phyloP scores from a whole-genome alignment of 2,113 vertebrate species.

The Edolisoma coerulescens region DNA sequence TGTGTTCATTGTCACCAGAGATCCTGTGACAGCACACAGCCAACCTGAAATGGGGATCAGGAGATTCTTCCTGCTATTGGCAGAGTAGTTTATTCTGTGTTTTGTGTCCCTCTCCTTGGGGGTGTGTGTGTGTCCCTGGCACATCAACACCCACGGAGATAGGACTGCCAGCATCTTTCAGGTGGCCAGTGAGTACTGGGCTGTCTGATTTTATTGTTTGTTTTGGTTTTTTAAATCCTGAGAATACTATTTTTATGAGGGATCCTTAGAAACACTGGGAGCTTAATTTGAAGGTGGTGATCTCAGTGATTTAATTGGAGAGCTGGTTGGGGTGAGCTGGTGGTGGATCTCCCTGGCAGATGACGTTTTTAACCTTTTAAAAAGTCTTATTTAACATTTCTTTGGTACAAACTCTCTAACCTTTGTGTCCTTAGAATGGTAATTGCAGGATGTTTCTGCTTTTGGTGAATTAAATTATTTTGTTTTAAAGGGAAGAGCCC shows the following conservation, averaged over 20 bases:
- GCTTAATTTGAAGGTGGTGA: not conserved
- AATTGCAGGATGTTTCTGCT: not conserved
- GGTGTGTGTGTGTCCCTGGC: not conserved
- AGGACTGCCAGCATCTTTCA: not conserved
- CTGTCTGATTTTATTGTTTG: not conserved
- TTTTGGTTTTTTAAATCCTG: not conserved
- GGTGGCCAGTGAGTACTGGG: not conserved
- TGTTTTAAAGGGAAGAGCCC: not conserved
- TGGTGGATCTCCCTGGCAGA: not conserved
- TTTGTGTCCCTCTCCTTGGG: not conserved
- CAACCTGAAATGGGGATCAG: not conserved
- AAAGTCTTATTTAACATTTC: not conserved
- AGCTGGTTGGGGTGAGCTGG: not conserved
- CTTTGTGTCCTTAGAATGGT: not conserved
- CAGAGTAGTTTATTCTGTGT: not conserved
- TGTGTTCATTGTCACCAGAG: not conserved
- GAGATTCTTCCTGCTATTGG: not conserved
- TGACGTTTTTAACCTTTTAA: not conserved
- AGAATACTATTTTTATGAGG: not conserved
- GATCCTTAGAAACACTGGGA: not conserved
- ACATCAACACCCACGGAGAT: rapidly evolving
- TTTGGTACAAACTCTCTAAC: not conserved
- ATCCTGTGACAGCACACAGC: not conserved
- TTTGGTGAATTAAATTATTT: not conserved
- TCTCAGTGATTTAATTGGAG: not conserved